Evolutionary conservation across 2,797 vertebrate species (phyloP), one percentile per base, ranked within the genome.

Genomic region (Luscinia luscinia): DNA sequence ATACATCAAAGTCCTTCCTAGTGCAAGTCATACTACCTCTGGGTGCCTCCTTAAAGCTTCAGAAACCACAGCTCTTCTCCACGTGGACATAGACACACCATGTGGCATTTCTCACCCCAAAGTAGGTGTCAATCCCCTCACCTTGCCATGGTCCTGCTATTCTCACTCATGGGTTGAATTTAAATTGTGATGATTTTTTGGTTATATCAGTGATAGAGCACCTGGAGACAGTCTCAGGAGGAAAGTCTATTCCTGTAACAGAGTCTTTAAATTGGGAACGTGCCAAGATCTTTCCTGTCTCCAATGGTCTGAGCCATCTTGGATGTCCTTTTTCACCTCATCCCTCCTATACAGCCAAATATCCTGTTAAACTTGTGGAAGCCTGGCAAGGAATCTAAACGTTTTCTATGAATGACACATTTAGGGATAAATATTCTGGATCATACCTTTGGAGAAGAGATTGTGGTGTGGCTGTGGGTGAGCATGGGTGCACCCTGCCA

Each of bases 361-460:
- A 66, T 28, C 21, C 18, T 62, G 66, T 86, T 26, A 86, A 70
- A 6, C 9, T 54, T 78, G 27, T 79, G 38, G 32, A 36, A 93
- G 3, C 23, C n/a, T 54, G 66, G 74, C 7, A 9, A 84, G 34
- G 21, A 58, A 75, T 83, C 58, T n/a, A 70, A 75, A 69, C 78
- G 13, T 12, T 45, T 91, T 75, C 34, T 49, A 19, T 59, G 69
- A 93, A 84, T 58, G 38, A 63, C 27, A 43, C 51, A 70, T 79
- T 78, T 69, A 69, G 36, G 59, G 72, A 75, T 62, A 87, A 83
- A 83, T 55, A 63, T 78, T 61, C 57, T 48, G 62, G 59, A 40
- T 64, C 9, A 52, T 57, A 43, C 9, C 36, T 55, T 58, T 64
- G 73, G 68, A 87, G 54, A 41, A 85, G 49, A 80, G 34, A 52